These are phyloP conservation scores for Tapirus indicus DNA, from an alignment of 2,797 vertebrate species.

Conservation along the genomic window DNA sequence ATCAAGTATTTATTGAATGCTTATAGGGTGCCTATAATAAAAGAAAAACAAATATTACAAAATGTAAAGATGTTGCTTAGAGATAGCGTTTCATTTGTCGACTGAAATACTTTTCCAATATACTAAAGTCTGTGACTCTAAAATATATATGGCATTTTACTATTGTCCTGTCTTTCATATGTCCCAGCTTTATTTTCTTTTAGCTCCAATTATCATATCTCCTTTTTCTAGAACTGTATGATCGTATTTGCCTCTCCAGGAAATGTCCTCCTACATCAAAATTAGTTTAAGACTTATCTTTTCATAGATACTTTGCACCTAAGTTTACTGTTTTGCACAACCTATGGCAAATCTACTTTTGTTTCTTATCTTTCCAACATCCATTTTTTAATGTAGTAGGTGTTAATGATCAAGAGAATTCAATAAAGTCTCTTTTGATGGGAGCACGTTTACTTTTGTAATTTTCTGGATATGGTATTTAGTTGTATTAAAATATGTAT, in stretches of 20 bases:
- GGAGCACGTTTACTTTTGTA: not conserved
- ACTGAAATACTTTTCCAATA: not conserved
- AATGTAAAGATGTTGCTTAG: not conserved
- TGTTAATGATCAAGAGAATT: slow-evolving; percentile 34
- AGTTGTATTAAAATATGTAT: not conserved
- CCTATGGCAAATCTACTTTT: not conserved
- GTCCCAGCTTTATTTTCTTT: not conserved
- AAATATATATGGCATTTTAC: not conserved
- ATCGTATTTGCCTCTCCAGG: not conserved
- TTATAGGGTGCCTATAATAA: not conserved
- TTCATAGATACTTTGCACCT: not conserved
- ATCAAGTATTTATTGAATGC: not conserved
- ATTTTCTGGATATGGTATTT: not conserved
- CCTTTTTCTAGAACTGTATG: not conserved
- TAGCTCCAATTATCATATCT: not conserved
- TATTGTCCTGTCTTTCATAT: not conserved
- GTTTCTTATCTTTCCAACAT: not conserved
- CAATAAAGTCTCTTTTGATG: slow-evolving; percentile 33
- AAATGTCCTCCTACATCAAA: slow-evolving; percentile 11
- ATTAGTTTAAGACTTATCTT: not conserved
- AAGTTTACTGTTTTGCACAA: not conserved
- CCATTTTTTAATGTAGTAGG: not conserved
- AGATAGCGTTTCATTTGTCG: not conserved
- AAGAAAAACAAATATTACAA: not conserved
- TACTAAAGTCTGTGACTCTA: not conserved